A percentile compares a stretch with the other conserved stretches of the same genome.
phyloP scores from a whole-genome alignment of 1,140 invertebrate genomes.

The Sycobia sp. region DNA sequence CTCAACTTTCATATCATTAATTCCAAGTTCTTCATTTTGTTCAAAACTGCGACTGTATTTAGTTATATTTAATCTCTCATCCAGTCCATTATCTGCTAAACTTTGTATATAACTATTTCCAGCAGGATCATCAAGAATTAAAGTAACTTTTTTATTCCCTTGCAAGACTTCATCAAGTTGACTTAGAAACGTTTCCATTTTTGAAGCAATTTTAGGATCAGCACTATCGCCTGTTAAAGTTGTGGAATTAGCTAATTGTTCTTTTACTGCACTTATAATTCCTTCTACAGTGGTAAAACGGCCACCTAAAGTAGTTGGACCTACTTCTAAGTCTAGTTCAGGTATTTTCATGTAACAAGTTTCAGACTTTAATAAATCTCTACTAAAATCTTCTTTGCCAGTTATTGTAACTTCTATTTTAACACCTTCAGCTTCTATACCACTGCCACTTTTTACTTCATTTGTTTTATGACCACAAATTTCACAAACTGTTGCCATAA shows the following conservation, averaged over 20 bases:
- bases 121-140: slow-evolving; percentile 93
- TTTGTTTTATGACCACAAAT: slow-evolving; percentile 88
- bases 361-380: slow-evolving; percentile 96
- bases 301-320: slow-evolving; percentile 83
- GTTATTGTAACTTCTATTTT: slow-evolving; percentile 79
- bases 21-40: slow-evolving; percentile 93
- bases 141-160: slow-evolving; percentile 69
- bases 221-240: slow-evolving; percentile 76
- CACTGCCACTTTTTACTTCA: slow-evolving; percentile 93
- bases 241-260: slow-evolving; percentile 74
- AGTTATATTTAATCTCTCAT: slow-evolving; percentile 75
- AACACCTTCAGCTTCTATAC: slow-evolving; percentile 84
- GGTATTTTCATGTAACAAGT: slow-evolving; percentile 88
- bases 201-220: slow-evolving; percentile 61
- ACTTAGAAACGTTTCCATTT: slow-evolving; percentile 70
- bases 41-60: slow-evolving; percentile 86
- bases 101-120: slow-evolving; percentile 97
- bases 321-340: slow-evolving; percentile 88
- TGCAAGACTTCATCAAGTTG: slow-evolving; percentile 75
- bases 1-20: slow-evolving; percentile 97
- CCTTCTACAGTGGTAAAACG: slow-evolving; percentile 97
- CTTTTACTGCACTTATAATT: slow-evolving; percentile 70
- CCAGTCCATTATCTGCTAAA: slow-evolving; percentile 74
- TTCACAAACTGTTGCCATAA: slow-evolving; percentile 96
- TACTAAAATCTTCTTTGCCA: slow-evolving; percentile 78